Conservation (phyloP, 1,140 invertebrate species). For the Paramacrobiotus metropolitanus region DNA sequence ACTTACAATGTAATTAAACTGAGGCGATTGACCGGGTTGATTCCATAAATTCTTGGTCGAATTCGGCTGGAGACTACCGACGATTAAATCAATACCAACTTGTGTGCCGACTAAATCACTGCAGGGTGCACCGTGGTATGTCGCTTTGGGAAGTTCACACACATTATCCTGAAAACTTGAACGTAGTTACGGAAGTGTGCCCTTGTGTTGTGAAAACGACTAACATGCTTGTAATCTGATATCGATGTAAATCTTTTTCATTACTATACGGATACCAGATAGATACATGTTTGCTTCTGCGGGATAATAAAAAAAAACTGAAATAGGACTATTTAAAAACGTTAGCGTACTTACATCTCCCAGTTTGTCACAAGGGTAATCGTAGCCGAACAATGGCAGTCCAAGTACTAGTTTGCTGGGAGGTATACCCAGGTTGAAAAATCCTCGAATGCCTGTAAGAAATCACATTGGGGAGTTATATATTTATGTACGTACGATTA, state of each 20-base stretch:
- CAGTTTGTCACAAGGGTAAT: constrained; percentile 19
- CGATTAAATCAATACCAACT: background rate
- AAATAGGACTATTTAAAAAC: background rate
- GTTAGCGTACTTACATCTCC: constrained; percentile 13
- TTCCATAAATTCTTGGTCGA: too few relatives aligned
- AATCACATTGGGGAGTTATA: too few relatives aligned
- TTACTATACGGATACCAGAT: too few relatives aligned
- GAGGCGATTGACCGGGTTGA: background rate
- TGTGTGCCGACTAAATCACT: background rate
- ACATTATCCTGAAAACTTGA: background rate
- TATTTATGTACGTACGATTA: too few relatives aligned
- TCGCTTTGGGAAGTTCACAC: background rate
- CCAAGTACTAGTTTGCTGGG: constrained; percentile 15
- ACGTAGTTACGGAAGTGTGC: too few relatives aligned
- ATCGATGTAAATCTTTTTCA: too few relatives aligned
- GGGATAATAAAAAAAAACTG: background rate
- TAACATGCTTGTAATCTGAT: too few relatives aligned
- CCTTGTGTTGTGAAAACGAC: too few relatives aligned
- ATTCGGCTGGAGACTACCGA: too few relatives aligned
- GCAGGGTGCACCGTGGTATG: background rate
- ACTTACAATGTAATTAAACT: too few relatives aligned
- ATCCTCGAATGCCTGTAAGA: constrained; percentile 15
- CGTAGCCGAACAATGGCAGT: constrained; percentile 19
- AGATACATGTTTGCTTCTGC: too few relatives aligned
- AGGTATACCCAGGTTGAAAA: constrained; percentile 13